Evolutionary conservation across 64 coral and sea anemone genomes (phyloP), one percentile per base, ranked within the genome.

Genomic region (Pachyseris speciosa): DNA sequence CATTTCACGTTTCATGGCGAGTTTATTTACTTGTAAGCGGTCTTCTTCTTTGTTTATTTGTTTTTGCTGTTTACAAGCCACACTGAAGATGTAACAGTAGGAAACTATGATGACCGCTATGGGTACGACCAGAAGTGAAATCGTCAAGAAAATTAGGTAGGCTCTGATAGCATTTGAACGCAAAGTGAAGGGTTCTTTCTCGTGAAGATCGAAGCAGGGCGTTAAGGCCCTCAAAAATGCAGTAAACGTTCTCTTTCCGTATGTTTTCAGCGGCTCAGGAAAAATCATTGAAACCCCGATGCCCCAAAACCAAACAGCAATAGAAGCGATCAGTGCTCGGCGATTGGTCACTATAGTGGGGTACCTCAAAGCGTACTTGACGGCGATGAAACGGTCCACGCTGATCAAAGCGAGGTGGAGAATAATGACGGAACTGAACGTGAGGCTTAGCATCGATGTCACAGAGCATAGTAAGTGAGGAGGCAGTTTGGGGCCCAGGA

Each of bases 361-460:
- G 31, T 77, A 77, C 25, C 24, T 27, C 73, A 77, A 51, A 12
- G 73, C 42, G 45, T 31, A 77, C 45, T 77, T 77, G 15, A 77
- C 27, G 26, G 73, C 73, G 11, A 51, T 50, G 43, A 77, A 77
- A 17, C 73, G 73, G 28, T 77, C 45, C 11, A 51, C 44, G 26
- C 43, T 50, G n/a, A 77, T 51, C 27, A 77, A 77, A 11, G 73
- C 45, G 4, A 77, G 45, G 17, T 77, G 73, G 29, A 77, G 73
- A 52, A 77, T 77, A 10, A 77, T 30, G 28, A 77, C 52, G 27
- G 43, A 10, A 16, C 3, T 19, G 26, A 77, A 12, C 13, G 73
- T 30, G n/a, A 77, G 73, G 73, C 31, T 77, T 12, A 77, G 4
- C n/a, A 51, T 50, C 1, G 73, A 77, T 12, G 44, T 42, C 12